Percentiles rank a stretch among this genome's conserved stretches.
These are phyloP conservation scores for Euura saliciscinereae DNA, from an alignment of 1,140 invertebrate species.

Conservation along the genomic window DNA sequence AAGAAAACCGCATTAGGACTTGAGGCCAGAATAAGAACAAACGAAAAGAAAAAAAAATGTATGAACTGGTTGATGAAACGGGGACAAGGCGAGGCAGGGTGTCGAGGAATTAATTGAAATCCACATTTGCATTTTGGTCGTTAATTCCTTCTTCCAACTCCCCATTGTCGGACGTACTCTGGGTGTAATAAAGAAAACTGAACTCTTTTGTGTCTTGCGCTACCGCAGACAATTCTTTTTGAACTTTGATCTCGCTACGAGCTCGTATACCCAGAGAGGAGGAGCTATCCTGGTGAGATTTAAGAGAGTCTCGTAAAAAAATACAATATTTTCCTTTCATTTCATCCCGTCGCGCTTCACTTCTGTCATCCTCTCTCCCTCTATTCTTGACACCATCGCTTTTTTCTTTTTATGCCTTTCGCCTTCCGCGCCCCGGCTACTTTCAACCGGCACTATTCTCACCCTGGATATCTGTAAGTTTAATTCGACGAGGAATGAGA, in stretches of 20 bases:
- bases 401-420: neutral
- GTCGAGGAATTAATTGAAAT: no score
- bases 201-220: conserved; percentile 14
- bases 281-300: conserved; percentile 8
- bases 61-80: no score
- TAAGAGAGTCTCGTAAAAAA: conserved; percentile 28
- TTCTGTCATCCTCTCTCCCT: conserved; percentile 1
- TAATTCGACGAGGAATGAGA: conserved; percentile 30
- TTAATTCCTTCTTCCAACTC: neutral
- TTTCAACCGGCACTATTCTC: neutral
- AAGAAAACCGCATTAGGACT: no score
- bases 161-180: neutral
- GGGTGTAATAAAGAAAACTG: conserved; percentile 11
- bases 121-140: no score
- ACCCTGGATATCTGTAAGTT: conserved; percentile 38
- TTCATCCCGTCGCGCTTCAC: conserved; percentile 21
- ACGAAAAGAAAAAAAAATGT: no score
- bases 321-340: conserved; percentile 41
- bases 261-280: conserved; percentile 9
- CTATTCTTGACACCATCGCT: neutral
- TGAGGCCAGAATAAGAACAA: no score
- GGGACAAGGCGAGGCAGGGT: no score
- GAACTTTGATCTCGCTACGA: conserved; percentile 12
- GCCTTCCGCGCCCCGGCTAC: neutral
- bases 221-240: conserved; percentile 1